Base-by-base conservation (phyloP, 2,888 invertebrate species). In the Asteroscopus sphinx region DNA sequence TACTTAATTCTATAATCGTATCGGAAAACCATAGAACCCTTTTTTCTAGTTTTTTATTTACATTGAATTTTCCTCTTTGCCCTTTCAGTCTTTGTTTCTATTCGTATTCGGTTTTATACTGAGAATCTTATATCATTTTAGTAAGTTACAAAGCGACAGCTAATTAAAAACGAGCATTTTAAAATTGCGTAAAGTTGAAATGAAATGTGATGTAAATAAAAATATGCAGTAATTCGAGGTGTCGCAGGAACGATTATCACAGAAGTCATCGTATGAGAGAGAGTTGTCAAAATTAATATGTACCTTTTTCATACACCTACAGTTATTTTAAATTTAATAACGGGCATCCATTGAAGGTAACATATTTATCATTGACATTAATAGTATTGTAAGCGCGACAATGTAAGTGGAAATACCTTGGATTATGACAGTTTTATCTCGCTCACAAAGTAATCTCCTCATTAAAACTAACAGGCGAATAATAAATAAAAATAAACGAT, bases 401-500 rank as follows among this genome's bases (percentile, higher is more conserved):
- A 56, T 73, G 65, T 65, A 65, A 71, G 28, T 69, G 39, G 37
- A 39, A 62, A 55, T 66, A 61, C 68, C 74, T 76, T 76, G 68
- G 63, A 55, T 68, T 68, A 79, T 76, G 76, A 77, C 74, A 76
- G 52, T 73, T 67, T 73, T 76, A 76, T 76, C 71, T 68, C 61
- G 45, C 53, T 53, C 67, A 63, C 59, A 68, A 66, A 69, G 52
- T 62, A 68, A 73, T 72, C 68, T 60, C 55, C 72, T 75, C 77
- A 77, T 79, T 80, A 78, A 65, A 73, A 72, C 61, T 62, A 56
- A 52, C 57, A 51, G 47, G 44, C 36, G 66, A 71, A 79, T 70
- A 70, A 73, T 76, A 76, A 70, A 76, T 67, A 76, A 68, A 71
- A 69, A 66, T 66, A 61, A 62, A 68, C 52, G 80, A 81, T 79